A percentile compares a stretch with the other conserved stretches of the same genome.
Evolutionary conservation across 1,140 invertebrate genomes (phyloP).

Genomic region (Leptopilina boulardi): DNA sequence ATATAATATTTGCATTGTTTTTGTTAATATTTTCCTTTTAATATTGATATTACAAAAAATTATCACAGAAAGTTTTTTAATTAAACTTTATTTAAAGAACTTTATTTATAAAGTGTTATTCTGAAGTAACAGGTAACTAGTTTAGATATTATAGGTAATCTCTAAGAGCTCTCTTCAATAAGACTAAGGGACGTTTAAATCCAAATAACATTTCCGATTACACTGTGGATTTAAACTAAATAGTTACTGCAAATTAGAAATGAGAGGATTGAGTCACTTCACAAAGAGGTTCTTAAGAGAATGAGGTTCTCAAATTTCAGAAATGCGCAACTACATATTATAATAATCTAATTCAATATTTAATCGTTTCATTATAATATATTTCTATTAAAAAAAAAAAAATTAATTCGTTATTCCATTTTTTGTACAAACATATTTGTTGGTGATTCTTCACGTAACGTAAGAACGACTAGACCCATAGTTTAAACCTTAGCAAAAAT

Average conservation of each 20-base stretch:
- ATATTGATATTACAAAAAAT: too few relatives aligned
- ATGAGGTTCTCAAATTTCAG: constrained; percentile 9
- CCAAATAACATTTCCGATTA: constrained; percentile 19
- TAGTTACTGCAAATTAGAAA: constrained; percentile 23
- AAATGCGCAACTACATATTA: background rate
- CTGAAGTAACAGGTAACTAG: background rate
- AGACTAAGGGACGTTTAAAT: constrained; percentile 4
- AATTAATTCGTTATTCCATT: too few relatives aligned
- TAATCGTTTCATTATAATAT: background rate
- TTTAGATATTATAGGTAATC: constrained; percentile 6
- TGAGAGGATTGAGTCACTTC: background rate
- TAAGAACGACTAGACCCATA: too few relatives aligned
- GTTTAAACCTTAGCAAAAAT: too few relatives aligned
- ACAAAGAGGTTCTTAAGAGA: background rate
- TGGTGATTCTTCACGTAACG: too few relatives aligned
- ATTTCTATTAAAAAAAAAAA: too few relatives aligned
- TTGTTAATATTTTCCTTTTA: too few relatives aligned
- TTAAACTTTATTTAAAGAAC: too few relatives aligned
- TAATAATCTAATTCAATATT: background rate
- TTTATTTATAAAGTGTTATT: background rate
- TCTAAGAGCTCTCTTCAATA: constrained; percentile 23
- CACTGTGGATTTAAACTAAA: constrained; percentile 21
- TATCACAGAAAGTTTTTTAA: background rate
- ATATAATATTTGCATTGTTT: too few relatives aligned
- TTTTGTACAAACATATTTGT: too few relatives aligned